These are phyloP conservation scores for Nannobrachium achirus DNA, from an alignment of 2,113 vertebrate genomes.

Conservation along the genomic window DNA sequence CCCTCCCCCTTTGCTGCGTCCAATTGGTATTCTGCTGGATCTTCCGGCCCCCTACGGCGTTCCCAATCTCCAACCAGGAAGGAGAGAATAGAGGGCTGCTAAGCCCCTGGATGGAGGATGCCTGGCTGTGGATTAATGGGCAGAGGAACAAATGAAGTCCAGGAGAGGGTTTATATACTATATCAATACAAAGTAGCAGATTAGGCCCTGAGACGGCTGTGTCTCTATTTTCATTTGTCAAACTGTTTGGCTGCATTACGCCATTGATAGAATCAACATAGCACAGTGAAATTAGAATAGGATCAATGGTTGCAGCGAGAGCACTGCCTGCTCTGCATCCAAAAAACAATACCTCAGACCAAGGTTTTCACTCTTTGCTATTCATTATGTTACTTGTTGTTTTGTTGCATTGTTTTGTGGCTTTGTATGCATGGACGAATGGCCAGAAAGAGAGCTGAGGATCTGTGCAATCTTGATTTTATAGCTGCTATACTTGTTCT, in stretches of 20 bases:
- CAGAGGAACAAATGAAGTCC: constrained; percentile 82
- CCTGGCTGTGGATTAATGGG: constrained; percentile 79
- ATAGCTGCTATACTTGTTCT: neutral
- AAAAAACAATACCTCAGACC: constrained; percentile 1
- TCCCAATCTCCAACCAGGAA: constrained; percentile 81
- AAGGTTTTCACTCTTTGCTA: neutral
- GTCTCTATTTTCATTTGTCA: constrained; percentile 66
- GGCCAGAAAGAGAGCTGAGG: neutral
- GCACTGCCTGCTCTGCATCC: constrained; percentile 28
- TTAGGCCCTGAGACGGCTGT: constrained; percentile 58
- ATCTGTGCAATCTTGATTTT: neutral
- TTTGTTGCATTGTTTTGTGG: neutral
- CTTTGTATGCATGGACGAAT: neutral
- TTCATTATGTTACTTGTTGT: neutral
- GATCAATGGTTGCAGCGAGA: constrained; percentile 47
- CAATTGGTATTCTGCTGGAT: constrained; percentile 84
- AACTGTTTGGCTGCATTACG: constrained; percentile 63
- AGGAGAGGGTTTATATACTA: constrained; percentile 73
- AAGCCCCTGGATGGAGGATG: constrained; percentile 78
- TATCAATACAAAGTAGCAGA: constrained; percentile 78
- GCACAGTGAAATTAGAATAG: constrained; percentile 55
- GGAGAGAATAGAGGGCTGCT: constrained; percentile 77
- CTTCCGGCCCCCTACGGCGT: constrained; percentile 76
- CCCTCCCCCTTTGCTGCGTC: constrained; percentile 75
- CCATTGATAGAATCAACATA: constrained; percentile 52